Evolutionary conservation across 2,113 vertebrate genomes (phyloP).

Genomic region (Marmota monax): DNA sequence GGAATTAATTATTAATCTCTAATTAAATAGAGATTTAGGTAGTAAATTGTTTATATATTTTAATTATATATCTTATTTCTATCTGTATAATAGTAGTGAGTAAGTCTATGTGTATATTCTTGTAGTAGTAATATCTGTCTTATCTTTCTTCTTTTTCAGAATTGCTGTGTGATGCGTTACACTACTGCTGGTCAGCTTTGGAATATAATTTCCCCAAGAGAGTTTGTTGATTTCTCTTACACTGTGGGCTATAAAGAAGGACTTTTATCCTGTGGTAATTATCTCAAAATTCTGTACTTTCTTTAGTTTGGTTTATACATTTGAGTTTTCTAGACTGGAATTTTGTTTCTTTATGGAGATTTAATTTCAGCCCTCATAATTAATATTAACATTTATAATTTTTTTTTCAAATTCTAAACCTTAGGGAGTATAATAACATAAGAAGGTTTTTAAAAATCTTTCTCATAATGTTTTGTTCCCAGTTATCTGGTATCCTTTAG

Average conservation of each 20-base stretch:
- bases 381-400: not conserved
- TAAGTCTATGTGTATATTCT: not conserved
- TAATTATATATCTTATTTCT: not conserved
- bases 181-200: constrained; percentile 92
- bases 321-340: constrained; percentile 17
- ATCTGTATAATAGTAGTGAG: not conserved
- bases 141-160: constrained; percentile 81
- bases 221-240: constrained; percentile 94
- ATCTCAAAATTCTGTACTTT: constrained; percentile 41
- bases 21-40: not conserved
- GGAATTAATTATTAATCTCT: not conserved
- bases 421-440: not conserved
- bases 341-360: not conserved
- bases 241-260: constrained; percentile 90
- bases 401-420: not conserved
- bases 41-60: not conserved
- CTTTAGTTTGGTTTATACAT: constrained; percentile 42
- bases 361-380: not conserved
- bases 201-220: constrained; percentile 92
- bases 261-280: constrained; percentile 92
- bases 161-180: constrained; percentile 92
- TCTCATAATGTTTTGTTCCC: constrained; percentile 20
- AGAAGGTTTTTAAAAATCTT: not conserved
- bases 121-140: not conserved
- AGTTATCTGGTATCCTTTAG: not conserved